Base-by-base conservation (phyloP, 2,888 invertebrate genomes). In the Trissonchulus latispiculum region DNA sequence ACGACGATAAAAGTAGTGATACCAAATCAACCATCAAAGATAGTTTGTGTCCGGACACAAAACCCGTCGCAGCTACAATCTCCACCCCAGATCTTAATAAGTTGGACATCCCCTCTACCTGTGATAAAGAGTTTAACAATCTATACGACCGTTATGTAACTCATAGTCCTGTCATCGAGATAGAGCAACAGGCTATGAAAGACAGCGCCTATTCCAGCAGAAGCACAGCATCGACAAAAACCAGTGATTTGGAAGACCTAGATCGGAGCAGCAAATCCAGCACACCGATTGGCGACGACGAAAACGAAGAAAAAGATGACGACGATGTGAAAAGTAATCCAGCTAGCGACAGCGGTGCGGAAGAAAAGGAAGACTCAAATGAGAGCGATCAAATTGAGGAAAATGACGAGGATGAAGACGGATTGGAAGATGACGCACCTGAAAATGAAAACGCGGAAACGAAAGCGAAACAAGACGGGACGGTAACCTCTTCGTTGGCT, bases 121-220 rank as follows among this genome's bases (percentile, higher is more conserved):
- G 23, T 48, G 48, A 48, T 8, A 15, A 8, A 15, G 70, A 70
- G 28, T 70, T 70, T 31, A 28, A 70, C 37, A 28, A 2, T 8
- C 36, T 37, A 15, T 70, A 70, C 70, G 70, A 70, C 29, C 36
- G 48, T 37, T 70, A 70, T 48, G 70, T 70, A 2, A 70, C 36
- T n/a, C 36, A 37, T 29, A 37, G 48, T 28, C 36, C 70, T 31
- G 3, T 37, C 28, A 3, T 3, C 3, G 70, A 36, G 36, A 23
- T 37, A 18, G 70, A 70, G 37, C 8, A 32, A 68, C 8, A 15
- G 3, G n/a, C 29, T 31, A 8, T 32, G 32, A 8, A 68, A 23
- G 68, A 68, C n/a, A 68, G 68, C 33, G 68, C 68, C 31, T 68
- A 68, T 68, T 68, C 68, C 8, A 68, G 68, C n/a, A 15, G 35